phyloP scores from a whole-genome alignment of 1,140 invertebrate genomes.

The Saccostrea echinata region DNA sequence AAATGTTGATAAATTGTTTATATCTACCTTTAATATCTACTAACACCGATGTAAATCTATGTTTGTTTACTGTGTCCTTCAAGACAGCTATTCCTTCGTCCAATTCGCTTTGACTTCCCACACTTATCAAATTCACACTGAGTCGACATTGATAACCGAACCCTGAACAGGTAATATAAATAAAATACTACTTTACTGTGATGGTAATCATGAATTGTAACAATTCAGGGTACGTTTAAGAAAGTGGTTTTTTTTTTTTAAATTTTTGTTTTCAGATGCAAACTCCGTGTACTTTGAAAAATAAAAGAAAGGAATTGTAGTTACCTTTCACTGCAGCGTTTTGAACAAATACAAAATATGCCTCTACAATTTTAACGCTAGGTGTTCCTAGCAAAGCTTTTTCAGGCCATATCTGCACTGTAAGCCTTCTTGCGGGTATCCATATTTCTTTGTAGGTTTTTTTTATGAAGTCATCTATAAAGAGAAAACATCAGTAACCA shows the following conservation, averaged over 20 bases:
- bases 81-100: background rate
- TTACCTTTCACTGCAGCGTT: too few species aligned
- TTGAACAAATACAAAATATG: background rate
- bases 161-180: too few species aligned
- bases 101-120: background rate
- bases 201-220: too few species aligned
- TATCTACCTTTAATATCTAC: background rate
- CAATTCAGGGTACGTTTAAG: too few species aligned
- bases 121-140: background rate
- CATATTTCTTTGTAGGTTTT: background rate
- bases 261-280: too few species aligned
- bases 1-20: too few species aligned
- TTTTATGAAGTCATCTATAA: background rate
- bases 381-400: background rate
- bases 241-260: too few species aligned
- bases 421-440: background rate
- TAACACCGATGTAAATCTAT: background rate
- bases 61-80: background rate
- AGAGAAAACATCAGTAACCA: too few species aligned
- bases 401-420: background rate
- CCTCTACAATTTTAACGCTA: background rate
- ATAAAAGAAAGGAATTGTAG: too few species aligned
- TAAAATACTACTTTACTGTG: too few species aligned
- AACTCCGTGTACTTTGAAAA: too few species aligned
- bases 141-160: too few species aligned